These are phyloP conservation scores for Protaetia brevitarsis DNA, from an alignment of 1,140 invertebrate species.

Conservation along the genomic window DNA sequence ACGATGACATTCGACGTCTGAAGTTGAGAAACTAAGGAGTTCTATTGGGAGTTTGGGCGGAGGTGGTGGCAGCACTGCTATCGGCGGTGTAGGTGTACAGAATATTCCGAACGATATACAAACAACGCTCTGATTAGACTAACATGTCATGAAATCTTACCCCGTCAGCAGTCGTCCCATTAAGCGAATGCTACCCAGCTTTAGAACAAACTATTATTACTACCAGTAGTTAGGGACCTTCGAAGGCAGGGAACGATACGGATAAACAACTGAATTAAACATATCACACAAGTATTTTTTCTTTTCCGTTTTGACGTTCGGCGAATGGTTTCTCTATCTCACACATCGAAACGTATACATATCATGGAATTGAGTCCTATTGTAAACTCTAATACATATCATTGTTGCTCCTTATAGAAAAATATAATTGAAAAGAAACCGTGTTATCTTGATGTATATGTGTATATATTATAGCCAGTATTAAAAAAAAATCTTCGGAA, in stretches of 20 bases:
- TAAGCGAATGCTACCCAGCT: slow-evolving; percentile 20
- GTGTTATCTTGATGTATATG: slow-evolving; percentile 25
- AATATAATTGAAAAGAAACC: background rate
- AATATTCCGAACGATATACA: slow-evolving; percentile 52
- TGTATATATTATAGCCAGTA: slow-evolving; percentile 28
- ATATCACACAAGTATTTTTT: too few relatives aligned
- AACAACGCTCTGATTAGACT: slow-evolving; percentile 53
- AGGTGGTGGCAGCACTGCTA: slow-evolving; percentile 43
- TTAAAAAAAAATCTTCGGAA: slow-evolving; percentile 8
- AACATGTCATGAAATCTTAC: slow-evolving; percentile 4
- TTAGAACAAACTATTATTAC: slow-evolving; percentile 17
- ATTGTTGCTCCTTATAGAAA: slow-evolving; percentile 29
- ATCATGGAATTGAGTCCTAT: slow-evolving; percentile 33
- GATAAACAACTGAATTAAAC: background rate
- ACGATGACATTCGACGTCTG: slow-evolving; percentile 72
- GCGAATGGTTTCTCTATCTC: slow-evolving; percentile 21
- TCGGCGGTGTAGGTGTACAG: slow-evolving; percentile 31
- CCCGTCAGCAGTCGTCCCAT: slow-evolving; percentile 3
- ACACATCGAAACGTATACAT: slow-evolving; percentile 29
- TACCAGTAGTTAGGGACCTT: background rate
- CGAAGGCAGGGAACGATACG: background rate
- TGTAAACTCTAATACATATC: slow-evolving; percentile 32
- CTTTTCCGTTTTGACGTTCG: slow-evolving; percentile 18
- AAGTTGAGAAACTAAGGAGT: slow-evolving; percentile 49
- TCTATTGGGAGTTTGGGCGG: slow-evolving; percentile 50